Evolutionary conservation across 1,140 invertebrate species (phyloP).

Genomic region (Belonocnema kinseyi): DNA sequence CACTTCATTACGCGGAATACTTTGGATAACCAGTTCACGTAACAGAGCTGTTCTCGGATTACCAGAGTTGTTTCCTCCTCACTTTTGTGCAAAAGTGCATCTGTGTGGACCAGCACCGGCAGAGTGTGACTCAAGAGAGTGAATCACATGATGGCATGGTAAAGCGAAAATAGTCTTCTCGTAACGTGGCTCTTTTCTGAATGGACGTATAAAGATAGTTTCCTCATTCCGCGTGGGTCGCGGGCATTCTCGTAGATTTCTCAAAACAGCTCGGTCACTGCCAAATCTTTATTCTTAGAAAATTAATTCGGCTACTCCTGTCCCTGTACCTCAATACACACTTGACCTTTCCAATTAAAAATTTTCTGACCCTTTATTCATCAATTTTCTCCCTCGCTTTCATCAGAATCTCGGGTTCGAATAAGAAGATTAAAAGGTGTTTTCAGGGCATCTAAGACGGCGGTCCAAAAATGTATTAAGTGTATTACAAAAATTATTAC

Average conservation of each 20-base stretch:
- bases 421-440: no score
- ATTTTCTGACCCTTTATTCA: no score
- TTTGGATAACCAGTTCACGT: no score
- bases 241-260: conserved; percentile 1
- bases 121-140: not conserved
- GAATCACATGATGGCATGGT: not conserved
- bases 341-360: not conserved
- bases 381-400: no score
- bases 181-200: conserved; percentile 28
- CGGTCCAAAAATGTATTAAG: no score
- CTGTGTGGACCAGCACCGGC: not conserved
- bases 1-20: no score
- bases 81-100: not conserved
- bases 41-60: no score
- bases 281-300: conserved; percentile 18
- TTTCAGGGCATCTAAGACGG: no score
- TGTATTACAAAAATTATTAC: no score
- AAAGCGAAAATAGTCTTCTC: conserved; percentile 12
- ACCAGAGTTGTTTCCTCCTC: no score
- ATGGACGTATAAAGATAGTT: conserved; percentile 17
- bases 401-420: no score
- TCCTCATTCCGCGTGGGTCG: conserved; percentile 28
- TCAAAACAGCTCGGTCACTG: not conserved
- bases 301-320: not conserved
- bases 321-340: not conserved